Evolutionary conservation across 1,140 invertebrate species (phyloP).

Genomic region (Drosophila micromelanica): DNA sequence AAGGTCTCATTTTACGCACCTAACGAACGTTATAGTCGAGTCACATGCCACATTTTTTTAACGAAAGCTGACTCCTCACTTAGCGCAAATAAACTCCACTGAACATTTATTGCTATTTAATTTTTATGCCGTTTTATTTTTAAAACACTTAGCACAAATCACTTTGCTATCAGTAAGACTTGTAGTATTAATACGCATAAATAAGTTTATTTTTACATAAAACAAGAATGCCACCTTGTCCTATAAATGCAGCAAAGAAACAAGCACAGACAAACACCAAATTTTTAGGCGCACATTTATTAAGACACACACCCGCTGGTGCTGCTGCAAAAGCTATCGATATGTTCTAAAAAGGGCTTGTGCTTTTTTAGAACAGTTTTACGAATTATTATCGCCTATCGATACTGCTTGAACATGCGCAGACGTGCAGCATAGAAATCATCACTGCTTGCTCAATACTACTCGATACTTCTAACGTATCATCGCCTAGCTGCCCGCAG

Average conservation of each 20-base stretch:
- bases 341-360: neutral
- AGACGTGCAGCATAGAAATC: neutral
- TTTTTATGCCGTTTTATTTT: too few relatives aligned
- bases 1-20: neutral
- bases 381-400: neutral
- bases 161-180: too few relatives aligned
- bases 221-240: too few relatives aligned
- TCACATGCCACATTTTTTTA: neutral
- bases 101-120: too few relatives aligned
- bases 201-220: too few relatives aligned
- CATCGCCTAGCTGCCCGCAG: constrained; percentile 1
- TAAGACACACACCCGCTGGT: neutral
- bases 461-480: neutral
- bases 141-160: too few relatives aligned
- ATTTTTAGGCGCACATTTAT: too few relatives aligned
- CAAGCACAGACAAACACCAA: neutral
- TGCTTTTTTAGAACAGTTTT: neutral
- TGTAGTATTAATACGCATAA: too few relatives aligned
- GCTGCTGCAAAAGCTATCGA: neutral
- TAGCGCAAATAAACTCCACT: neutral
- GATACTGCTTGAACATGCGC: neutral
- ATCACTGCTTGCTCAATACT: neutral
- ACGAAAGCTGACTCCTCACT: neutral
- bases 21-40: neutral
- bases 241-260: neutral